These are phyloP conservation scores for Eidolon dupreanum DNA, from an alignment of 2,797 vertebrate genomes.

Conservation along the genomic window DNA sequence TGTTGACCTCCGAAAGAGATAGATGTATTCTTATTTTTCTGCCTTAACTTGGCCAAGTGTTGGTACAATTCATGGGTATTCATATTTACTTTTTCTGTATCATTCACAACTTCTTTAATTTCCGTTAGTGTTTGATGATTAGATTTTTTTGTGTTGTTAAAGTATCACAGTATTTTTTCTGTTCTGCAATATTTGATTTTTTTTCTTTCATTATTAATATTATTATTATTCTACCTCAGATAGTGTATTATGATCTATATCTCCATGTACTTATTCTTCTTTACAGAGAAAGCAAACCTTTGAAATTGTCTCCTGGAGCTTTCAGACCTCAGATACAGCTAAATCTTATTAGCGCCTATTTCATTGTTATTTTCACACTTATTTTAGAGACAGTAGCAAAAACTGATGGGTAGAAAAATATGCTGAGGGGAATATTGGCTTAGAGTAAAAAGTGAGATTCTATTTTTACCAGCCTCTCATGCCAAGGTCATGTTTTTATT, in stretches of 20 bases:
- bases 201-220: neutral
- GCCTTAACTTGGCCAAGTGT: neutral
- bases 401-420: neutral
- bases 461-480: neutral
- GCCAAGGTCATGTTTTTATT: neutral
- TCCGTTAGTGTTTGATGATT: neutral
- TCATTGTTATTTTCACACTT: neutral
- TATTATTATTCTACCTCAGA: neutral
- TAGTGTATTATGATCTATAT: neutral
- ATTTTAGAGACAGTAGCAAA: neutral
- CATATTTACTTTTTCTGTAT: neutral
- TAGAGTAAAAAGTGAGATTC: neutral
- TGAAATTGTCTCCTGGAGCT: neutral
- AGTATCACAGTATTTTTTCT: neutral
- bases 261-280: neutral
- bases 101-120: neutral
- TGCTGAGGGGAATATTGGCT: neutral
- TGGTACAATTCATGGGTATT: neutral
- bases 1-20: neutral
- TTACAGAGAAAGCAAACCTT: constrained; percentile 3
- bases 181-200: neutral
- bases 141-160: neutral
- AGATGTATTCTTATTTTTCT: neutral
- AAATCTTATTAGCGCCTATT: neutral
- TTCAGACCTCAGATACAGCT: neutral